Evolutionary conservation across 2,797 vertebrate species (phyloP).

Genomic region (Zalophus californianus): DNA sequence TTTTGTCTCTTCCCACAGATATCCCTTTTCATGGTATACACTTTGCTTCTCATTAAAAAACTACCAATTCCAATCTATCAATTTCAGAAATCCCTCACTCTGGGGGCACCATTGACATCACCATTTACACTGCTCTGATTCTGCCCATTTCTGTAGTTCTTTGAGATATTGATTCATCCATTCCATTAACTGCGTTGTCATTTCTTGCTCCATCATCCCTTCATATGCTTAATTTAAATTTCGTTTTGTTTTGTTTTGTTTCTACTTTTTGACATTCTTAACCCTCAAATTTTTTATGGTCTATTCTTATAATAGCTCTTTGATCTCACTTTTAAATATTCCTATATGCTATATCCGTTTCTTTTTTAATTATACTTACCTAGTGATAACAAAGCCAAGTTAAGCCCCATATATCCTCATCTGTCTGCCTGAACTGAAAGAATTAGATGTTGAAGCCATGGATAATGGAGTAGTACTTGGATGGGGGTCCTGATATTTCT

Average conservation of each 20-base stretch:
- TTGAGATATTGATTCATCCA: background rate
- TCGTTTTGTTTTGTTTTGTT: background rate
- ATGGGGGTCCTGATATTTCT: background rate
- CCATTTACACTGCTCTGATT: background rate
- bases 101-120: background rate
- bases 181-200: background rate
- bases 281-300: background rate
- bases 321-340: constrained; percentile 7
- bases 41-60: background rate
- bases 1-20: background rate
- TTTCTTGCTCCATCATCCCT: background rate
- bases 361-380: background rate
- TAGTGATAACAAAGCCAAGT: background rate
- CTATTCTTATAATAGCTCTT: background rate
- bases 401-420: background rate
- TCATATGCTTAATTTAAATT: background rate
- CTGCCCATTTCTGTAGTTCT: background rate
- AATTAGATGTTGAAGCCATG: background rate
- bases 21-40: background rate
- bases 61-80: background rate
- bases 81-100: background rate
- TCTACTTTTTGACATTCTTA: background rate
- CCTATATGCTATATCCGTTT: background rate
- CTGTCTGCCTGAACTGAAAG: background rate
- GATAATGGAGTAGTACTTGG: background rate